Evolutionary conservation across 2,888 invertebrate genomes (phyloP).

Genomic region (Oscheius sp.): DNA sequence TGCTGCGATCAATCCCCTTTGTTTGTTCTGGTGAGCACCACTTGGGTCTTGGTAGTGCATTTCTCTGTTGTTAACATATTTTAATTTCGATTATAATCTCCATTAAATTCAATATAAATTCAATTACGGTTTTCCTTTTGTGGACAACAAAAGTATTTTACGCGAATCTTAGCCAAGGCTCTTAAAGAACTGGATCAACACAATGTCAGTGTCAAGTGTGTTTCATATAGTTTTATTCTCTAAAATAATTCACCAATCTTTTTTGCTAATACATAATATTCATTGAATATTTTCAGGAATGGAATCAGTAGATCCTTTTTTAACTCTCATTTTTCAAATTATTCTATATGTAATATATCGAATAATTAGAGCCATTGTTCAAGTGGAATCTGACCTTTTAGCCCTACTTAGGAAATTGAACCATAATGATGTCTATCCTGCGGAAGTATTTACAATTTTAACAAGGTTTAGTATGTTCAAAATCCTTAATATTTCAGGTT

Average conservation of each 20-base stretch:
- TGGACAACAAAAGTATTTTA: too few relatives aligned
- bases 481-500: conserved; percentile 13
- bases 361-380: conserved; percentile 16
- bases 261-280: background rate
- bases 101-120: too few relatives aligned
- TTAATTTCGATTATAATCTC: too few relatives aligned
- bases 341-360: conserved; percentile 29
- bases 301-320: conserved; percentile 5
- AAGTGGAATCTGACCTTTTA: conserved; percentile 31
- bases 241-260: background rate
- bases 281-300: conserved; percentile 2
- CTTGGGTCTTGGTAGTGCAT: conserved; percentile 19
- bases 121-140: too few relatives aligned
- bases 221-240: conserved; percentile 14
- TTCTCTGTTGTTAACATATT: conserved; percentile 13
- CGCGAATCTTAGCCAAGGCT: too few relatives aligned
- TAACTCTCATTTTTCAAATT: conserved; percentile 3
- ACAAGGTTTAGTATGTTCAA: conserved; percentile 29
- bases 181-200: conserved; percentile 6
- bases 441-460: conserved; percentile 42
- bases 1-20: conserved; percentile 30
- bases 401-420: conserved; percentile 12
- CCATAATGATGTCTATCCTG: conserved; percentile 8
- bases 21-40: conserved; percentile 32
- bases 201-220: conserved; percentile 20